Base-by-base conservation (phyloP, 2,888 invertebrate species). In the Orthosia gracilis region DNA sequence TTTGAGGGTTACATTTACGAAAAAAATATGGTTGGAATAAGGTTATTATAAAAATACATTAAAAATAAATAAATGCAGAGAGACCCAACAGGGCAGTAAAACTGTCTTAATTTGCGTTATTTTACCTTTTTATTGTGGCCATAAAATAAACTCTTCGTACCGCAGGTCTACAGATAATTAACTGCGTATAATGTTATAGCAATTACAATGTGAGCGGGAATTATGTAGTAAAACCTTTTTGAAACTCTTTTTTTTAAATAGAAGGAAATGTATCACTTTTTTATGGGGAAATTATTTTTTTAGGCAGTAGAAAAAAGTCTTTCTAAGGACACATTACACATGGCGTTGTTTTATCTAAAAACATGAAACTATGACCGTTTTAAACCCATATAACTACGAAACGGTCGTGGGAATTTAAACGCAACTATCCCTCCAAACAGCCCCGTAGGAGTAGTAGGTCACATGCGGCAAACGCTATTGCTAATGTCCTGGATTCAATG, bases 101-200 rank as follows among this genome's bases (percentile, higher is more conserved):
- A 64, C 21, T 61, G 67, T 71, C 65, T 71, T 55, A 70, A 73
- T 83, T 75, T 62, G 69, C 57, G 50, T 83, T 70, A 74, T 66
- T 81, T 97, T 58, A 74, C 62, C 63, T 83, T 81, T 83, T 83
- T 74, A 79, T 70, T 74, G 64, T 58, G 57, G 18, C 61, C 21
- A 70, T 79, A 74, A 79, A 83, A 49, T 59, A 64, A 1, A 65
- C 64, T 67, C 40, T 74, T 68, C 62, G 23, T 68, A 52, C 52
- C 67, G 11, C 59, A 69, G 31, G 21, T 15, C 47, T 47, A 13
- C 47, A 66, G 17, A 23, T 50, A 79, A 74, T 71, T 18, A 68
- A 68, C 64, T 65, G 58, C 49, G 68, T 54, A 31, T 68, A 21
- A 70, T 70, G 47, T 68, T 65, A n/a, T 50, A 49, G 64, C 26